A percentile compares a stretch with the other conserved stretches of the same genome.
These are phyloP conservation scores for Lynx canadensis DNA, from an alignment of 2,113 vertebrate species.

Conservation along the genomic window DNA sequence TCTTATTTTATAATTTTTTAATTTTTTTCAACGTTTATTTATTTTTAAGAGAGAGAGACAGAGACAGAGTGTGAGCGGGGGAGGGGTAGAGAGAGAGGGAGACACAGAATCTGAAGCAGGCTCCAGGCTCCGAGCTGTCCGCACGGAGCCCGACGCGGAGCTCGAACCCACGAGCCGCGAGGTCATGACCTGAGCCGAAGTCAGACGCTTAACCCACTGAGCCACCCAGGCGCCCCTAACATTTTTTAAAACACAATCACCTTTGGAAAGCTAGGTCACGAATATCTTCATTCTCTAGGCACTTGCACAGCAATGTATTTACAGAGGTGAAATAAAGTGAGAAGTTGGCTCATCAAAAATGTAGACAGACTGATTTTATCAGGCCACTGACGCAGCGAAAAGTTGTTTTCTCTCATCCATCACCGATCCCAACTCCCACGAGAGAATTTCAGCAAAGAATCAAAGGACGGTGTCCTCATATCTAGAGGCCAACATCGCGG, in stretches of 20 bases:
- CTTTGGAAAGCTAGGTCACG: neutral
- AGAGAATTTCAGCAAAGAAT: neutral
- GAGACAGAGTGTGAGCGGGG: too few species aligned
- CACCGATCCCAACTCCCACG: neutral
- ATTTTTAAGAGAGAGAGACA: too few species aligned
- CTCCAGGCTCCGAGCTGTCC: too few species aligned
- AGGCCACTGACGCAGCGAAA: neutral
- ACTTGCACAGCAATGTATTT: neutral
- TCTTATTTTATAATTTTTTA: too few species aligned
- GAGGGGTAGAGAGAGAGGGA: too few species aligned
- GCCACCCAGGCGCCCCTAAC: too few species aligned
- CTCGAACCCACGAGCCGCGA: too few species aligned
- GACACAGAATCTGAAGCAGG: too few species aligned
- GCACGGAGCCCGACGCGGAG: too few species aligned
- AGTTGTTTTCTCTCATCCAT: neutral
- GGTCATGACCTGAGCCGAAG: too few species aligned
- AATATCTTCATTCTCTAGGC: neutral
- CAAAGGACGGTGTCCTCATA: neutral
- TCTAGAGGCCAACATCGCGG: neutral
- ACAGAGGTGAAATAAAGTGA: conserved; percentile 12
- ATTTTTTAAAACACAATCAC: neutral
- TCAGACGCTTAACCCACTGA: too few species aligned
- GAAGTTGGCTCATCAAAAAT: neutral
- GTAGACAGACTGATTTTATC: neutral
- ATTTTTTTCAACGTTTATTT: too few species aligned